Evolutionary conservation across 2,113 vertebrate species (phyloP).

Genomic region (Chionodraco myersi): DNA sequence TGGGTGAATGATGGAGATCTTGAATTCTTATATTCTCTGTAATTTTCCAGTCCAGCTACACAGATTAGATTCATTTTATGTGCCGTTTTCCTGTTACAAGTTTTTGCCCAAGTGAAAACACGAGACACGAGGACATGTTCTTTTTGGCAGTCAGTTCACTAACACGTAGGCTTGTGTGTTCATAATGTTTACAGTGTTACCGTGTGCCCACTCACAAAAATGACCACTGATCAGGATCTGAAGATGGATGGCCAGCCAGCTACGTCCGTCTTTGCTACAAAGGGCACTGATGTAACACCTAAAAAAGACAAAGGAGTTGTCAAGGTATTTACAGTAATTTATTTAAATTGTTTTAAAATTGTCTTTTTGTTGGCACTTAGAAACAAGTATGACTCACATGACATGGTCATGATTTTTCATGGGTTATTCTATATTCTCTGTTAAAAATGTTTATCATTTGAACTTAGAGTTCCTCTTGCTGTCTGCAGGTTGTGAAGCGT

Average conservation of each 20-base stretch:
- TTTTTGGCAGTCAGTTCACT: constrained; percentile 19
- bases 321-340: constrained; percentile 84
- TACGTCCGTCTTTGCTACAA: constrained; percentile 79
- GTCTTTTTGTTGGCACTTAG: background rate
- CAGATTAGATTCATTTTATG: constrained; percentile 29
- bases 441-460: constrained; percentile 4
- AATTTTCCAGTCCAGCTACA: constrained; percentile 18
- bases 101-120: constrained; percentile 11
- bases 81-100: background rate
- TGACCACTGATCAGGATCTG: constrained; percentile 91
- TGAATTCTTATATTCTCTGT: constrained; percentile 7
- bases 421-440: constrained; percentile 7
- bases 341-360: background rate
- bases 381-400: background rate
- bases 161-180: constrained; percentile 25
- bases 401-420: background rate
- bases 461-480: constrained; percentile 5
- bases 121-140: constrained; percentile 4
- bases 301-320: constrained; percentile 90
- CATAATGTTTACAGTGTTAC: constrained; percentile 58
- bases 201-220: constrained; percentile 70
- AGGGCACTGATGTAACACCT: constrained; percentile 89
- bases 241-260: constrained; percentile 83
- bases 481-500: constrained; percentile 87
- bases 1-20: constrained; percentile 17